Conservation (phyloP, 1,140 invertebrate genomes). For the Drosophila kepulauana region DNA sequence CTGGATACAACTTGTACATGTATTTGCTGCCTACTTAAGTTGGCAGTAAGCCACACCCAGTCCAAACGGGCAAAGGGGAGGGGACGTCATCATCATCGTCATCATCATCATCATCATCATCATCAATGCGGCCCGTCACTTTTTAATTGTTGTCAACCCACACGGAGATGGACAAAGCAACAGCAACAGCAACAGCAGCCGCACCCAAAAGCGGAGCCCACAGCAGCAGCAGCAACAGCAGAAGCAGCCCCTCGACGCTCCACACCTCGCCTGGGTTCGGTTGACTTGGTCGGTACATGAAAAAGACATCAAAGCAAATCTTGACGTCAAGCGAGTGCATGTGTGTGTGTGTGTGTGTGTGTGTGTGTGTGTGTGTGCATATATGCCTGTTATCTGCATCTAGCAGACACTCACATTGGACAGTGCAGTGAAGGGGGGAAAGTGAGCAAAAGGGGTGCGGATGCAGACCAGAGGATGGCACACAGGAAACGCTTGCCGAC, state of each 20-base stretch:
- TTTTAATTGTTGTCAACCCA: constrained; percentile 83
- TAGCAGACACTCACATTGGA: constrained; percentile 25
- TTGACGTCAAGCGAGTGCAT: constrained; percentile 59
- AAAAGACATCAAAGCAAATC: constrained; percentile 82
- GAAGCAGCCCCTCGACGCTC: not conserved
- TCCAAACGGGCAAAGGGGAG: not conserved
- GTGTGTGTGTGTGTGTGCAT: constrained; percentile 10
- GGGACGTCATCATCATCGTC: too few species aligned
- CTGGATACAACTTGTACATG: constrained; percentile 34
- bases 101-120: too few species aligned
- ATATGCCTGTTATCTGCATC: constrained; percentile 79
- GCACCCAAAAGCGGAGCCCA: constrained; percentile 39
- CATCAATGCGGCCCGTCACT: constrained; percentile 66
- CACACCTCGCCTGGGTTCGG: constrained; percentile 7
- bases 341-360: too few species aligned
- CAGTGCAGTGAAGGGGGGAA: not conserved
- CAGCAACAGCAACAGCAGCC: constrained; percentile 17
- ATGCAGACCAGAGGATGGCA: constrained; percentile 29
- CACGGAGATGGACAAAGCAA: constrained; percentile 59
- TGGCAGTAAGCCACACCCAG: constrained; percentile 30
- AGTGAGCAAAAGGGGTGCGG: constrained; percentile 15
- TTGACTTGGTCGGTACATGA: constrained; percentile 67
- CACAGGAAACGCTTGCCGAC: constrained; percentile 62
- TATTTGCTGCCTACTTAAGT: constrained; percentile 79
- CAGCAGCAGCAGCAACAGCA: not conserved